Evolutionary conservation across 2,888 invertebrate genomes (phyloP).

Genomic region (Eucera pruinosa): DNA sequence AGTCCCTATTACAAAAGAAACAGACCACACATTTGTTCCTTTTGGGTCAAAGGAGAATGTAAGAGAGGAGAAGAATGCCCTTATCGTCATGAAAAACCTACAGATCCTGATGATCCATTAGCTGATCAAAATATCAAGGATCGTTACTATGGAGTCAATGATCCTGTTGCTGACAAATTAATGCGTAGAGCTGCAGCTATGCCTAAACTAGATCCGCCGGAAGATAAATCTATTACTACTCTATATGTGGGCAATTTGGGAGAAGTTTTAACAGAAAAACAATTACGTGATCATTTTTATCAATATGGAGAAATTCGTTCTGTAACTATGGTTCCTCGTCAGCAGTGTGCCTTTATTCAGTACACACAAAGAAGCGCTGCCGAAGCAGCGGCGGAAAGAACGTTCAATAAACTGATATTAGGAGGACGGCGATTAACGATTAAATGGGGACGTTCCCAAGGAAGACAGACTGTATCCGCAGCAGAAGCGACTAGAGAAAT

Average conservation of each 20-base stretch:
- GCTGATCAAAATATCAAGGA: conserved; percentile 98
- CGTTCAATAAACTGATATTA: conserved; percentile 95
- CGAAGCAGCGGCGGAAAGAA: conserved; percentile 97
- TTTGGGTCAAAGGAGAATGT: conserved; percentile 99
- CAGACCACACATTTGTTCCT: conserved; percentile 97
- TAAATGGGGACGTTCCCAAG: conserved; percentile 99
- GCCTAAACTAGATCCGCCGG: conserved; percentile 97
- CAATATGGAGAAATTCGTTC: conserved; percentile 99
- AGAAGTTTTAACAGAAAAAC: conserved; percentile 94
- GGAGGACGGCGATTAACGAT: conserved; percentile 96
- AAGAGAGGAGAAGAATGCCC: conserved; percentile 98
- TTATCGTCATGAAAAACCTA: conserved; percentile 97
- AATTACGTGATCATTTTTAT: conserved; percentile 98
- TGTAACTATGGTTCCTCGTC: conserved; percentile 95
- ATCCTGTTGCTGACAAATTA: conserved; percentile 97
- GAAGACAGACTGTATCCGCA: conserved; percentile 86
- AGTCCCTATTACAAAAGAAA: conserved; percentile 98
- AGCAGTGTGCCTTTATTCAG: conserved; percentile 98
- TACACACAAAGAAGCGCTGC: conserved; percentile 96
- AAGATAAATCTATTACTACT: conserved; percentile 98
- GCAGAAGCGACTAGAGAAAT: conserved; percentile 86
- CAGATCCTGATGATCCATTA: conserved; percentile 98
- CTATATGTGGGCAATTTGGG: conserved; percentile 98
- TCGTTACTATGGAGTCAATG: conserved; percentile 97
- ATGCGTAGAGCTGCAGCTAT: conserved; percentile 95